Base-by-base conservation (phyloP, 2,888 invertebrate genomes). In the Galerucella calmariensis region DNA sequence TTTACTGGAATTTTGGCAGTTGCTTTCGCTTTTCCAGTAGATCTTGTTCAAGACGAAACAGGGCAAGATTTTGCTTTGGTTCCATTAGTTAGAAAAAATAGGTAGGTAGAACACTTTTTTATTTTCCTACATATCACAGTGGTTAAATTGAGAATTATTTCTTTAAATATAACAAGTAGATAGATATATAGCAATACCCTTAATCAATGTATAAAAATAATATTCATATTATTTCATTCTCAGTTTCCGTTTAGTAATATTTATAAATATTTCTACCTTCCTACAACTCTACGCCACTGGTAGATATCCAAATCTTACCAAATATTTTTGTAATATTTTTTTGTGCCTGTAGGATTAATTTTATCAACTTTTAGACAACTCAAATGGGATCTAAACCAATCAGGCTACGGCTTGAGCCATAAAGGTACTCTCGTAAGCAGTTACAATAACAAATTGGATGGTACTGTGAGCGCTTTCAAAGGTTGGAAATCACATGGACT, bases 381-480 rank as follows among this genome's bases (percentile, higher is more conserved):
- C 2, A 73, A 73, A 48, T 78, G 75, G 76, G 76, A 70, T 10
- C 27, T 74, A 5, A 70, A 72, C 14, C 27, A 76, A 67, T 20
- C 62, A 1, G 77, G 77, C 6, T 70, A 27, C n/a, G 73, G 77
- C 44, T 70, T 76, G 0, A 73, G 79, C 51, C 83, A 83, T 67
- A 69, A 74, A 61, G 83, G 84, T 9, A 83, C 78, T 35, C 73
- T 84, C 61, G 78, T 79, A 5, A 46, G 80, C 58, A 82, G 81
- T 67, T 72, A 75, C 65, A 76, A 75, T 11, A 81, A 84, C 72
- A 67, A 72, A 35, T 66, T 84, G 4, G 80, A 78, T 65, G 84
- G 82, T n/a, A 77, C 78, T 11, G 82, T 78, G 20, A 80, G 78
- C 58, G 81, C 77, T 2, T 75, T 78, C 10, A 83, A 83, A 74